Percentiles rank a stretch among this genome's conserved stretches.
phyloP scores from a whole-genome alignment of 2,797 vertebrate species.

The Aulostomus chinensis region DNA sequence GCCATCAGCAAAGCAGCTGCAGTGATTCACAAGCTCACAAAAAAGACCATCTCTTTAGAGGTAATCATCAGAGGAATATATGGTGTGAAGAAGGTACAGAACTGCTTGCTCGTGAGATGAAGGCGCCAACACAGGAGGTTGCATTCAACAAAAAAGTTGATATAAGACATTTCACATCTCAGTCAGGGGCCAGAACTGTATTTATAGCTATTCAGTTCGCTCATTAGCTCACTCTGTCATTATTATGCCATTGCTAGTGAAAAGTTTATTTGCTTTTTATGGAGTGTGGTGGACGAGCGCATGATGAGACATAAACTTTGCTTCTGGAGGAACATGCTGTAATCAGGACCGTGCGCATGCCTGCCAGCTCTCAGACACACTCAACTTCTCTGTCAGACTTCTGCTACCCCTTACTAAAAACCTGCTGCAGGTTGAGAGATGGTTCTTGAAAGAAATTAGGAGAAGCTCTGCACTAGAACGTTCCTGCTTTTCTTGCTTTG shows the following conservation, averaged over 20 bases:
- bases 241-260: slow-evolving; percentile 72
- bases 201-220: slow-evolving; percentile 74
- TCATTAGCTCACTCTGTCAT: slow-evolving; percentile 74
- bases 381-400: neutral
- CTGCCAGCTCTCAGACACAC: slow-evolving; percentile 21
- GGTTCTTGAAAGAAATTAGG: no score
- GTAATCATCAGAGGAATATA: slow-evolving; percentile 4
- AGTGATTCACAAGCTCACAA: slow-evolving; percentile 5
- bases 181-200: slow-evolving; percentile 51
- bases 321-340: slow-evolving; percentile 64
- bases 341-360: slow-evolving; percentile 46
- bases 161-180: slow-evolving; percentile 60
- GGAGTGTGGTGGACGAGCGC: slow-evolving; percentile 61
- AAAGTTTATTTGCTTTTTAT: slow-evolving; percentile 79
- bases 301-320: slow-evolving; percentile 71
- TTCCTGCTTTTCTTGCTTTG: no score
- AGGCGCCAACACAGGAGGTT: slow-evolving; percentile 23
- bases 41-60: neutral
- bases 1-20: slow-evolving; percentile 9
- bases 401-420: neutral
- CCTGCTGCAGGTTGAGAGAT: no score
- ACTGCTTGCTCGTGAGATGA: slow-evolving; percentile 22
- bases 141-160: slow-evolving; percentile 41
- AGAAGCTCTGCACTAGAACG: no score
- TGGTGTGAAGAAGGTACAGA: slow-evolving; percentile 15